phyloP scores from a whole-genome alignment of 2,113 vertebrate genomes.

The Dipodomys spectabilis region DNA sequence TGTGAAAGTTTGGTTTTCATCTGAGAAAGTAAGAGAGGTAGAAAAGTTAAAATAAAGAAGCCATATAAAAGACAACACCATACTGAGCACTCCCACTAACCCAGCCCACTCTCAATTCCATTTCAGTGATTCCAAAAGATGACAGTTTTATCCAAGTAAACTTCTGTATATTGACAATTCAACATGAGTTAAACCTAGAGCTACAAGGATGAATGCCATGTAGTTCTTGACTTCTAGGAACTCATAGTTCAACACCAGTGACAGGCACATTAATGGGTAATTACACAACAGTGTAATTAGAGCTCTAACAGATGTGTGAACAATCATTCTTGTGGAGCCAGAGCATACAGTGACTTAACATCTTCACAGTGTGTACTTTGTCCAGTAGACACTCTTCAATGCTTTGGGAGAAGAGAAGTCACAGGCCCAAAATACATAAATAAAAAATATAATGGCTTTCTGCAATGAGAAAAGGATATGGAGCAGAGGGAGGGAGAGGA shows the following conservation, averaged over 20 bases:
- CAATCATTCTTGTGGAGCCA: background rate
- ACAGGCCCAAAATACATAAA: background rate
- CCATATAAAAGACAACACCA: background rate
- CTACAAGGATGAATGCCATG: background rate
- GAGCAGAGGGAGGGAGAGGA: background rate
- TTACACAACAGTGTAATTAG: background rate
- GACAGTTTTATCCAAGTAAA: background rate
- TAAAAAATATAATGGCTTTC: background rate
- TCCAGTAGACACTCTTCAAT: background rate
- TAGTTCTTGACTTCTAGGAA: background rate
- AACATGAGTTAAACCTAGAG: background rate
- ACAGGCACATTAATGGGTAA: background rate
- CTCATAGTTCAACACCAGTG: background rate
- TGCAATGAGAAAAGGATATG: background rate
- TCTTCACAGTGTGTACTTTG: background rate
- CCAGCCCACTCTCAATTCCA: background rate
- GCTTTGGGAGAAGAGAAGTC: background rate
- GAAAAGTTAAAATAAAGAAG: background rate
- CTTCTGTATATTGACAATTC: background rate
- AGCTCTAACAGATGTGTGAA: conserved; percentile 2
- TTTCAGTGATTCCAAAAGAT: background rate
- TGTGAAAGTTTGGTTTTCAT: background rate
- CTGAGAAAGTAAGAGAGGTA: conserved; percentile 1
- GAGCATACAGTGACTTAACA: conserved; percentile 34
- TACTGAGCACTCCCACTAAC: background rate